Conservation (phyloP, 2,797 vertebrate genomes). For the Centropyge bicolor region DNA sequence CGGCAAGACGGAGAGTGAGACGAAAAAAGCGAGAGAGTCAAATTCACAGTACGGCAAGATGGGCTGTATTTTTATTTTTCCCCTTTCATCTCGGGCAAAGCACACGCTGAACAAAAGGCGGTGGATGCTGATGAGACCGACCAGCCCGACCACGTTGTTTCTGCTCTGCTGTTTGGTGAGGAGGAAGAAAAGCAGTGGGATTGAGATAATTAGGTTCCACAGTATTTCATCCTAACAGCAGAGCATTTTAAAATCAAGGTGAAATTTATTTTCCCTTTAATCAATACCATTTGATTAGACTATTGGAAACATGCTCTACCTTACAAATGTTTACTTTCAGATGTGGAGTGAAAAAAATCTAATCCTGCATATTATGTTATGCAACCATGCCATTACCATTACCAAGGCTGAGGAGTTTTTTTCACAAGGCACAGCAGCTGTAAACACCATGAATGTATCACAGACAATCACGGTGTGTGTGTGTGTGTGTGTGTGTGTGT, state of each 20-base stretch:
- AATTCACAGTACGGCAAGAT: constrained; percentile 43
- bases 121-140: constrained; percentile 55
- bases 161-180: constrained; percentile 31
- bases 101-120: constrained; percentile 58
- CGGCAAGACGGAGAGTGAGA: constrained; percentile 38
- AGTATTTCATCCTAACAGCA: constrained; percentile 2
- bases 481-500: not conserved
- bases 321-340: constrained; percentile 5
- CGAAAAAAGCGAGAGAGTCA: constrained; percentile 30
- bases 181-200: constrained; percentile 27
- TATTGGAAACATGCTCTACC: constrained; percentile 4
- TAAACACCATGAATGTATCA: constrained; percentile 32
- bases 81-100: constrained; percentile 65
- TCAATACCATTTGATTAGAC: constrained; percentile 2
- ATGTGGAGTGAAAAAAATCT: constrained; percentile 12
- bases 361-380: constrained; percentile 20
- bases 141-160: constrained; percentile 28
- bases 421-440: constrained; percentile 24
- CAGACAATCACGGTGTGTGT: not conserved
- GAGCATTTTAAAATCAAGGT: not conserved
- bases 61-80: constrained; percentile 49
- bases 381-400: constrained; percentile 34
- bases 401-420: constrained; percentile 24
- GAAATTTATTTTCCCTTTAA: not conserved
- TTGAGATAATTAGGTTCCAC: constrained; percentile 49